Evolutionary conservation across 2,797 vertebrate genomes (phyloP), one percentile per base, ranked within the genome.

Genomic region (Clarias pachynema): DNA sequence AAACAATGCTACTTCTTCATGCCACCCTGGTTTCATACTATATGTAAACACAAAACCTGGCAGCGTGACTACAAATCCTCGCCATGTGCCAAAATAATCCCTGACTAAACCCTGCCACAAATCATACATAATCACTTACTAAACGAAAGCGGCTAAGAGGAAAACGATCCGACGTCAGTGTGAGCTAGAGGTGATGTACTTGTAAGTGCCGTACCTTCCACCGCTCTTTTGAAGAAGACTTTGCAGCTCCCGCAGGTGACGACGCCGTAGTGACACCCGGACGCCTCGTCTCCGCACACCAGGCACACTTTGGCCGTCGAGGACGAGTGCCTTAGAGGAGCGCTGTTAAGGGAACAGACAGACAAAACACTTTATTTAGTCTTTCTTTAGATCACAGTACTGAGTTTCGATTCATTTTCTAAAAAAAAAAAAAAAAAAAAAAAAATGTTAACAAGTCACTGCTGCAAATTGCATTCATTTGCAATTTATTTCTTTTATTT

Each of bases 191-290:
- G 49, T 14, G 49, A 53, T 53, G 49, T 53, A 14, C 12, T 53
- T 53, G 49, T 53, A 12, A 26, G 73, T 31, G 22, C 22, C 84
- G 49, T 97, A 99, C 98, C 98, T 99, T 99, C 98, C 89, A 99
- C 98, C 1, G 98, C 98, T 96, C 98, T 96, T 94, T 99, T 99
- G 95, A 99, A 99, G 96, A 99, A 99, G 91, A 99, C 98, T 93
- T 99, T 99, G 94, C 98, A 99, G 96, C 98, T 99, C 88, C 98
- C 98, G 81, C 98, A 99, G 0, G 98, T 99, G 89, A 99, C 97
- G 0, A 99, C 98, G 8, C 98, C 98, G 78, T 99, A 99, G 94
- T 99, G 98, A 92, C 98, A 99, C 86, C 98, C 98, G 24, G 98
- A 99, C 14, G 98, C 98, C 90, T 99, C 98, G 85, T 99, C 98